A percentile compares a stretch with the other conserved stretches of the same genome.
Evolutionary conservation across 2,113 vertebrate species (phyloP).

Genomic region (Chaetura pelagica): DNA sequence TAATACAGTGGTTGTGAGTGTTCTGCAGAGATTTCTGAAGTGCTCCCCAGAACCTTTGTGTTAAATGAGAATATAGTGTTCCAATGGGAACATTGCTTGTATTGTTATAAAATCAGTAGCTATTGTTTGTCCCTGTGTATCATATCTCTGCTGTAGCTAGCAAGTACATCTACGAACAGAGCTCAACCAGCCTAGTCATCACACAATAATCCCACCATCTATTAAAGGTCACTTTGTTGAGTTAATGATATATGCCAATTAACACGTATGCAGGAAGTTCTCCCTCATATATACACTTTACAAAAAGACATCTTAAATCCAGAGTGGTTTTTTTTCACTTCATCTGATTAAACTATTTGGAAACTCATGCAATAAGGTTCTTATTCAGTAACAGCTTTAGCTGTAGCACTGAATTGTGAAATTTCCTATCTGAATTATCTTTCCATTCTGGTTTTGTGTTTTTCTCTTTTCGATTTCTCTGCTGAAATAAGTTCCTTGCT

Average conservation of each 20-base stretch:
- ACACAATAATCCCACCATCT: not conserved
- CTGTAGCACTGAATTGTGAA: not conserved
- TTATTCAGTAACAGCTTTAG: not conserved
- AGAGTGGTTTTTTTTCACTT: fast-evolving
- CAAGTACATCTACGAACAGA: not conserved
- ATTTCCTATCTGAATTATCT: not conserved
- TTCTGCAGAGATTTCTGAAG: not conserved
- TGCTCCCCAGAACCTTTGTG: not conserved
- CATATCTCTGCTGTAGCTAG: not conserved
- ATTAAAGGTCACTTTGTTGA: not conserved
- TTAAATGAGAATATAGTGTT: not conserved
- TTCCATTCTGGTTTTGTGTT: not conserved
- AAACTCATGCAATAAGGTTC: not conserved
- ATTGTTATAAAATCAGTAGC: not conserved
- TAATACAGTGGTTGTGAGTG: not conserved
- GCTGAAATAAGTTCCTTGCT: not conserved
- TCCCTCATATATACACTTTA: not conserved
- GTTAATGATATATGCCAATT: not conserved
- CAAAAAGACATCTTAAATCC: not conserved
- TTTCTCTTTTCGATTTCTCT: not conserved
- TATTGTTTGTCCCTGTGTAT: not conserved
- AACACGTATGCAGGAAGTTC: not conserved
- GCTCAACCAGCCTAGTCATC: not conserved
- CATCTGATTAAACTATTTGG: not conserved
- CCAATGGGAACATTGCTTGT: not conserved